Evolutionary conservation across 2,888 invertebrate genomes (phyloP).

Genomic region (Amphiduros pacificus): DNA sequence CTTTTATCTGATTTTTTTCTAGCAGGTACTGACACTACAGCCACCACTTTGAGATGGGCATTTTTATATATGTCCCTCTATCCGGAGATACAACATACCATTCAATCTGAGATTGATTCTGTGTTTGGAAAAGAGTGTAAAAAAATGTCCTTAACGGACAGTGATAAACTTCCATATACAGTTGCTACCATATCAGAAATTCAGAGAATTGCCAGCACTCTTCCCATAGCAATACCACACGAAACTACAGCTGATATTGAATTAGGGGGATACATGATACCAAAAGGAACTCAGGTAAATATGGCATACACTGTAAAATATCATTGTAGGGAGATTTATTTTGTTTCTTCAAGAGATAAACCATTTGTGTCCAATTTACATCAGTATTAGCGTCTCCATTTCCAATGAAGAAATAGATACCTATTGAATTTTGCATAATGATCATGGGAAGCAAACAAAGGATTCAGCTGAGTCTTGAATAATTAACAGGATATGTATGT

Average conservation of each 20-base stretch:
- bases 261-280: constrained; percentile 6
- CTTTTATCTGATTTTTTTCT: constrained; percentile 6
- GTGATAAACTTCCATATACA: constrained; percentile 33
- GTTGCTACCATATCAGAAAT: constrained; percentile 38
- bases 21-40: constrained; percentile 3
- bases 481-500: too few relatives aligned
- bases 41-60: constrained; percentile 5
- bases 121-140: too few relatives aligned
- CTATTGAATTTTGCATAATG: too few relatives aligned
- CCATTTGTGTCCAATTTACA: too few relatives aligned
- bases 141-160: constrained; percentile 29
- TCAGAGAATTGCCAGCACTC: constrained; percentile 34
- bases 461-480: too few relatives aligned
- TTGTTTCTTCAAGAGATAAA: too few relatives aligned
- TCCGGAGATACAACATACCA: constrained; percentile 7
- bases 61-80: neutral
- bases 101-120: too few relatives aligned
- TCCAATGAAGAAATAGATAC: too few relatives aligned
- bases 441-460: too few relatives aligned
- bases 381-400: too few relatives aligned
- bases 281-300: constrained; percentile 10
- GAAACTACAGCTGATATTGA: constrained; percentile 32
- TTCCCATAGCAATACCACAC: constrained; percentile 34
- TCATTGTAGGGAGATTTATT: too few relatives aligned
- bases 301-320: too few relatives aligned